Base-by-base conservation (phyloP, 1,140 invertebrate species). In the Temnothorax nylanderi region DNA sequence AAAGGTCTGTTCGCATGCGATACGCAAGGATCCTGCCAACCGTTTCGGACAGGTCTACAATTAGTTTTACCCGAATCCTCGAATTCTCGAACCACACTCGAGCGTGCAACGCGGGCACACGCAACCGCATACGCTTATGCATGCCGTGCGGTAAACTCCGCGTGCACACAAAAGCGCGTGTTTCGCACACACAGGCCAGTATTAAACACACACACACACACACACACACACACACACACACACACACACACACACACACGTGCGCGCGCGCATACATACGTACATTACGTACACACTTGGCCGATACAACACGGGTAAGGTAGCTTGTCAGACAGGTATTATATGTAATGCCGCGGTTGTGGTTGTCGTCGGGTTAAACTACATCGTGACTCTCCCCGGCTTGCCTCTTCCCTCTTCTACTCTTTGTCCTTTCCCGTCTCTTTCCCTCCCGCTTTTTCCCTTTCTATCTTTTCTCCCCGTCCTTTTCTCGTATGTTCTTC, bases 321-420 rank as follows among this genome's bases (percentile, higher is more conserved):
- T 88, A 89, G 81, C 88, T 89, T 80, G 87, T 89, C 88, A 85
- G 88, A 86, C 87, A 88, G 88, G 87, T 88, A 89, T 89, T 88
- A 85, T 85, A 88, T 74, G 86, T 89, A 78, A 88, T 77, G 82
- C 86, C 69, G 67, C 85, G 54, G 69, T 81, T 67, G 80, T 87
- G 60, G 86, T 88, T 80, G 85, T 87, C 87, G 85, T 71, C 72
- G 85, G 85, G 72, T 80, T 87, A 85, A 87, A 86, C 86, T 87
- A 86, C 86, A 87, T 87, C 67, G 86, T 60, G 80, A 88, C 72
- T 56, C 71, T 51, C 41, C n/a, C 49, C 47, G 47, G 4, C 58
- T 74, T 37, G 26, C 26, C 44, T 60, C 69, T 49, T 58, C 41
- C 41, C 49, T 47, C 62, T 69, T 49, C 60, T 47, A 34, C 44